Evolutionary conservation across 2,113 vertebrate species (phyloP).

Genomic region (Barbus barbus): DNA sequence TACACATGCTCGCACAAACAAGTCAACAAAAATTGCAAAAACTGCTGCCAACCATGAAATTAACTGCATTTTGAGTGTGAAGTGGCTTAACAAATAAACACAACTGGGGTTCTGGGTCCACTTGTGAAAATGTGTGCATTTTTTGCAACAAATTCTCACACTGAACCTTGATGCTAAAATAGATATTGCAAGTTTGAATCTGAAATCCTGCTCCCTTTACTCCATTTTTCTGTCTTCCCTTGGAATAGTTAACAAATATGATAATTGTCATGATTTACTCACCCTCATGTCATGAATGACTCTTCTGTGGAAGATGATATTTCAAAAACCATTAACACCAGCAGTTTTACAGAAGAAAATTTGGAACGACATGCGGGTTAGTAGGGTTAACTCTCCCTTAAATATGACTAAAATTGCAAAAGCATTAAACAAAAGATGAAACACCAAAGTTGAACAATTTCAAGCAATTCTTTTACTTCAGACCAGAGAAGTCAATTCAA

Average conservation of each 20-base stretch:
- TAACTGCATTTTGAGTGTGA: background rate
- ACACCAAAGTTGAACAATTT: background rate
- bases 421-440: background rate
- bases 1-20: constrained; percentile 4
- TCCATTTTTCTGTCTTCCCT: background rate
- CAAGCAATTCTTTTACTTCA: background rate
- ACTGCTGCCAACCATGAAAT: background rate
- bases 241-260: background rate
- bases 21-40: background rate
- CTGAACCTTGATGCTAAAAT: background rate
- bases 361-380: background rate
- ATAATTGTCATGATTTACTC: background rate
- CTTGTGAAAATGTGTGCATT: background rate
- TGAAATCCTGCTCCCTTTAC: background rate
- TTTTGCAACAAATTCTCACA: background rate
- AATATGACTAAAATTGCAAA: background rate
- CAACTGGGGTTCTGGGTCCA: background rate
- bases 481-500: background rate
- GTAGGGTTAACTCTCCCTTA: background rate
- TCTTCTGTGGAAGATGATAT: background rate
- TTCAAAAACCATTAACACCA: background rate
- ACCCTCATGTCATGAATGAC: background rate
- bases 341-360: background rate
- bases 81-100: background rate
- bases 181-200: background rate